Percentiles rank a stretch among this genome's conserved stretches.
Evolutionary conservation across 2,888 invertebrate genomes (phyloP).

Genomic region (Athetis lepigone): DNA sequence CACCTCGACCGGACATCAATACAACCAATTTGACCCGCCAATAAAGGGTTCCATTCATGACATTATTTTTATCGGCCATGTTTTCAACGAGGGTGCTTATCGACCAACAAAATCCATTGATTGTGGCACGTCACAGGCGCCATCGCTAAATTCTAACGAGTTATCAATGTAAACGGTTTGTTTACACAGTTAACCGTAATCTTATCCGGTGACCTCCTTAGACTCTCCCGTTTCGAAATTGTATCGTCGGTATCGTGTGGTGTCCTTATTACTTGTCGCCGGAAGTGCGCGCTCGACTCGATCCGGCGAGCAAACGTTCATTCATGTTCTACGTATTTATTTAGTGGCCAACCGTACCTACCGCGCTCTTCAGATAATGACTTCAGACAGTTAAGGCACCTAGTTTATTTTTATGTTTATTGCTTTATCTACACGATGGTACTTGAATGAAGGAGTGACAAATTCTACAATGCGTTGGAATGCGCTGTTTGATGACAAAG

Average conservation of each 20-base stretch:
- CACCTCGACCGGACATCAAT: conserved; percentile 53
- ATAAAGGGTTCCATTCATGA: conserved; percentile 63
- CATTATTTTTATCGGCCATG: conserved; percentile 50
- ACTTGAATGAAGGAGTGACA: conserved; percentile 58
- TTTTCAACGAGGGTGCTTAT: conserved; percentile 73
- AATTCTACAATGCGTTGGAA: conserved; percentile 57
- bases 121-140: conserved; percentile 83
- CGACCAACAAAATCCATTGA: conserved; percentile 74
- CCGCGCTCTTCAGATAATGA: conserved; percentile 73
- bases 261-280: conserved; percentile 86
- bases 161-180: conserved; percentile 90
- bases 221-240: conserved; percentile 89
- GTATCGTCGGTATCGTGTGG: conserved; percentile 86
- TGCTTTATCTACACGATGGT: conserved; percentile 62
- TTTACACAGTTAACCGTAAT: conserved; percentile 90
- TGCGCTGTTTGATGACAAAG: conserved; percentile 60
- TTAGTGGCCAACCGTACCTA: conserved; percentile 78
- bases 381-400: conserved; percentile 62
- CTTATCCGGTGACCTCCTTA: conserved; percentile 90
- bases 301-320: conserved; percentile 80
- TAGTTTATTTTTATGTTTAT: conserved; percentile 65
- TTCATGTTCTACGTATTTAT: conserved; percentile 87
- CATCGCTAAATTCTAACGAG: conserved; percentile 87
- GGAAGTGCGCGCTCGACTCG: conserved; percentile 85
- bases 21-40: conserved; percentile 49